phyloP scores from a whole-genome alignment of 2,797 vertebrate genomes.

The Danio aesculapii region DNA sequence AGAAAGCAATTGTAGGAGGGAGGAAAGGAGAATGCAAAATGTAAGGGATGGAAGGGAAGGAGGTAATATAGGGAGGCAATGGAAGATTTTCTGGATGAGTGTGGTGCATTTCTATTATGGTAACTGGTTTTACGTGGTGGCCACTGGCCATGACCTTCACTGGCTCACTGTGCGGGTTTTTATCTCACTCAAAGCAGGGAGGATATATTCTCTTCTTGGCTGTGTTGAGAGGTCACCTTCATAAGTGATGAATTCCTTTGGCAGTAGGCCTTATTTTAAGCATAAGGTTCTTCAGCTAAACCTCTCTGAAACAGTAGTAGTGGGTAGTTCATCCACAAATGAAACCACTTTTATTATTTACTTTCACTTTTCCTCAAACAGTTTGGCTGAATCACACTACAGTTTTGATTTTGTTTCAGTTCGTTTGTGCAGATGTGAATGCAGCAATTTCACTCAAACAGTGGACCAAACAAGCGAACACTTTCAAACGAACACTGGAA shows the following conservation, averaged over 20 bases:
- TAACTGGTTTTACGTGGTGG: constrained; percentile 46
- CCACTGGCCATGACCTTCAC: constrained; percentile 46
- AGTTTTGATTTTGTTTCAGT: too few relatives aligned
- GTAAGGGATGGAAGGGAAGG: neutral
- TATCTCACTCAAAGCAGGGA: constrained; percentile 12
- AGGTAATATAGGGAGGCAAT: neutral
- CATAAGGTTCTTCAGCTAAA: neutral
- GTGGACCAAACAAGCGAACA: too few relatives aligned
- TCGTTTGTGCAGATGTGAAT: too few relatives aligned
- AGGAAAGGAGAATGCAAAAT: constrained; percentile 9
- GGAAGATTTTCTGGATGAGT: constrained; percentile 9
- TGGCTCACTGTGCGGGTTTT: neutral
- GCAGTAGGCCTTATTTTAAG: neutral
- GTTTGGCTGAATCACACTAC: too few relatives aligned
- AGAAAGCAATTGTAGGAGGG: constrained; percentile 45
- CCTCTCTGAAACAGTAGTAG: neutral
- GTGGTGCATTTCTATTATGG: constrained; percentile 52
- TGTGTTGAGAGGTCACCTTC: constrained; percentile 8
- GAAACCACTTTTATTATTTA: neutral
- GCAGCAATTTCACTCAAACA: too few relatives aligned
- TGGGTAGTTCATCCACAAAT: neutral
- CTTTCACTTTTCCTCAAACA: too few relatives aligned
- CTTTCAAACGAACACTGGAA: too few relatives aligned
- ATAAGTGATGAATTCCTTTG: constrained; percentile 12
- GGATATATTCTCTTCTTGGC: constrained; percentile 1